Evolutionary conservation across 2,113 vertebrate genomes (phyloP), one percentile per base, ranked within the genome.

Genomic region (Engystomops pustulosus): DNA sequence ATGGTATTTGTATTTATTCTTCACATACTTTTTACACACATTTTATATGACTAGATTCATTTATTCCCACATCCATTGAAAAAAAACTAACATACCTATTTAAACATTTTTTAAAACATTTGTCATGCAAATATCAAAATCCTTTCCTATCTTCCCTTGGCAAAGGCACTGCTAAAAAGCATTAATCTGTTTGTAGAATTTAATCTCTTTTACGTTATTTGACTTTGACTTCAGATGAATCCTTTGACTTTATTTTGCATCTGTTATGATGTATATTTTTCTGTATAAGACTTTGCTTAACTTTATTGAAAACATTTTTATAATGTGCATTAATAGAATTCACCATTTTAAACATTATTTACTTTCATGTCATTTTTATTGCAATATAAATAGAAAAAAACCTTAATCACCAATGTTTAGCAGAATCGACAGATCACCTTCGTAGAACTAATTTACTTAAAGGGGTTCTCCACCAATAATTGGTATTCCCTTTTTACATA

Each of bases 1-100:
- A n/a, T n/a, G n/a, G n/a, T n/a, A 67, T 67, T 18, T 67, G 17
- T n/a, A 69, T 69, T 69, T 20, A 18, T 20, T 69, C 30, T 67
- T 17, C 32, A 36, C 65, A 38, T 18, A 69, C 34, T 11, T 69
- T 69, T 10, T 36, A 36, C 65, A 38, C 32, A 69, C 34, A n/a
- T 69, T 69, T 10, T 36, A 70, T 25, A 44, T 23, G 20, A 44
- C 68, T 44, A 23, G 20, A 3, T 70, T 41, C n/a, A 23, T 10
- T 20, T 38, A 44, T 44, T 44, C 4, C 27, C 14, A 38, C 11
- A 41, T 36, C 34, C 41, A 3, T 69, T 69, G 36, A 8, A 41
- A 62, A 62, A 62, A 15, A 44, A 5, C 38, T 23, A 69, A 41
- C 7, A 12, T 41, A 6, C 14, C 44, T 12, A 12, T 11, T 11